Base-by-base conservation (phyloP, 2,888 invertebrate species). In the Tachystola acroxantha region DNA sequence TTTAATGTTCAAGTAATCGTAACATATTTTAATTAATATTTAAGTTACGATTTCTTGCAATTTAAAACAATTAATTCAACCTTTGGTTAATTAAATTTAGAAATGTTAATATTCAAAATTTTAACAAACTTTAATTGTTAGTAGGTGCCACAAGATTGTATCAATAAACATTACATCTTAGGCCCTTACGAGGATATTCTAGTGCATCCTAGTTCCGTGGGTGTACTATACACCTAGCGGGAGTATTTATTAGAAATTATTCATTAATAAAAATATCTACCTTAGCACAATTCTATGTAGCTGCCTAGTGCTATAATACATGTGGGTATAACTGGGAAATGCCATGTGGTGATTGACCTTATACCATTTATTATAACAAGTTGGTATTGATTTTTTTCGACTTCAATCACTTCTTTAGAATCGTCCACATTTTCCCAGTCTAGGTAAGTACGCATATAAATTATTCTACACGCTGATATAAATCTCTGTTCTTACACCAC, bases 121-220 rank as follows among this genome's bases (percentile, higher is more conserved):
- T 16, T 16, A 16, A 16, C 16, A 16, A 16, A 16, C 16, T 16
- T 16, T n/a, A 16, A 4, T 14, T 14, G 9, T 13, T 5, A 27
- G 40, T 64, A 69, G 64, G 72, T 66, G 72, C 70, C 74, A 50
- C 42, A 57, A 64, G 58, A 67, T 54, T 57, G 49, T 32, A 52
- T 49, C 47, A 57, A 61, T 53, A 50, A 58, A 64, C 57, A 40
- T 56, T 39, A 58, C 48, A 54, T 64, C 60, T 70, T 75, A 75
- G 75, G 75, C 74, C 67, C 74, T 70, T 64, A 69, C 59, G 32
- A 43, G 39, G 45, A 29, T 39, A 6, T 1, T 47, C 40, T 24
- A 40, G 43, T 38, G 46, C 47, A 37, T 39, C 29, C 33, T 20
- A 26, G 1, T 29, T 16, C n/a, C n/a, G n/a, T n/a, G n/a, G n/a